These are phyloP conservation scores for Musca vetustissima DNA, from an alignment of 1,140 invertebrate species.

Conservation along the genomic window DNA sequence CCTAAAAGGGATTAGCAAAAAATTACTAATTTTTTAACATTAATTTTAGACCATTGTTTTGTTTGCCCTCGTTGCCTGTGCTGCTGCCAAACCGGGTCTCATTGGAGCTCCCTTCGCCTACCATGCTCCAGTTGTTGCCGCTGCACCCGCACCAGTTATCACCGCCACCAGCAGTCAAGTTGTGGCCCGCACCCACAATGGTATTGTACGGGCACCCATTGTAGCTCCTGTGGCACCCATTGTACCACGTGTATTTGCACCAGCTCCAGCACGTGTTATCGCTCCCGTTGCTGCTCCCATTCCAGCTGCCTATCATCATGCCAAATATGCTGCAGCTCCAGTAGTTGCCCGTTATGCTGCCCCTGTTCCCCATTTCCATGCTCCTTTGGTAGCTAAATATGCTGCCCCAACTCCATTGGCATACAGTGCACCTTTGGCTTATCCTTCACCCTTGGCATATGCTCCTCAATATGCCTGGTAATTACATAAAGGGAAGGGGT, in stretches of 20 bases:
- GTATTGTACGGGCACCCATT: constrained; percentile 33
- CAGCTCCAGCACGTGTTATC: background rate
- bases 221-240: constrained; percentile 13
- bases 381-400: constrained; percentile 23
- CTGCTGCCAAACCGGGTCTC: constrained; percentile 27
- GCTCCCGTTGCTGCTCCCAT: constrained; percentile 10
- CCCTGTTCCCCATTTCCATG: background rate
- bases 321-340: constrained; percentile 23
- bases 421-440: constrained; percentile 29
- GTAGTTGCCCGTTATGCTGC: constrained; percentile 34
- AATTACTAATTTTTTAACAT: background rate
- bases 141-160: constrained; percentile 49
- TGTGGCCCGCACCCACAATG: constrained; percentile 57
- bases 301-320: constrained; percentile 32
- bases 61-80: constrained; percentile 35
- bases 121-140: constrained; percentile 34
- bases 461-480: constrained; percentile 14
- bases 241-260: background rate
- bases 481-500: no score
- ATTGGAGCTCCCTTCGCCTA: constrained; percentile 37
- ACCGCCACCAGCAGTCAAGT: constrained; percentile 58
- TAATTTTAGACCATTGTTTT: constrained; percentile 31
- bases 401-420: constrained; percentile 27
- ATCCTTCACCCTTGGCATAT: constrained; percentile 16
- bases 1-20: background rate